Conservation (phyloP, 2,797 vertebrate genomes). For the Sus cebifrons region DNA sequence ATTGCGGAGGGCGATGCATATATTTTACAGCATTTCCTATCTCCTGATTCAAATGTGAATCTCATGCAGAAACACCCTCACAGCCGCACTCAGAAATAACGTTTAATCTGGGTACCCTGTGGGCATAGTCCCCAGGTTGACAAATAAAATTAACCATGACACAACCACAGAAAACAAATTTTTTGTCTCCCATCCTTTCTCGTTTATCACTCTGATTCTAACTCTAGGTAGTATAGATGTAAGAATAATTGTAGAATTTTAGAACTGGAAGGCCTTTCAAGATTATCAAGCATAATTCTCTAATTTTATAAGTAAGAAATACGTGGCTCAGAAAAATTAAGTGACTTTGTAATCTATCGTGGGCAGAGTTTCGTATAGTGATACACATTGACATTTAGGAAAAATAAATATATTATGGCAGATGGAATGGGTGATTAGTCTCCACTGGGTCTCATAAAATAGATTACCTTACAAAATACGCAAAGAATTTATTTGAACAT, state of each 20-base stretch:
- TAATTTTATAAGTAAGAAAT: constrained; percentile 9
- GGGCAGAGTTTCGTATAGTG: not conserved
- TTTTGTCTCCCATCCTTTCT: not conserved
- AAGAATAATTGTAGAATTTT: not conserved
- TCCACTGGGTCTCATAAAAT: constrained; percentile 24
- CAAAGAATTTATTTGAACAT: not conserved
- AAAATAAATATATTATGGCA: not conserved
- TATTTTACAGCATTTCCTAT: not conserved
- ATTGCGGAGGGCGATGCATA: not conserved
- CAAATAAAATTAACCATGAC: not conserved
- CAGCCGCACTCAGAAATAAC: not conserved
- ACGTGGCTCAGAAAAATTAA: not conserved
- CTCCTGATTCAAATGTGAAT: not conserved
- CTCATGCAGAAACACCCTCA: not conserved
- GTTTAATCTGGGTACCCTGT: not conserved
- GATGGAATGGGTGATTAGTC: not conserved
- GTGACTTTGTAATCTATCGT: not conserved
- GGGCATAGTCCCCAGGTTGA: not conserved
- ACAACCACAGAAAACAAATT: not conserved
- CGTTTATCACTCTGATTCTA: not conserved
- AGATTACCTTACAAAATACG: not conserved
- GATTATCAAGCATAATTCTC: not conserved
- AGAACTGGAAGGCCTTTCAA: not conserved
- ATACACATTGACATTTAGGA: not conserved
- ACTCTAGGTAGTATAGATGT: not conserved